phyloP scores from a whole-genome alignment of 2,113 vertebrate genomes.

The Butorides virescens region DNA sequence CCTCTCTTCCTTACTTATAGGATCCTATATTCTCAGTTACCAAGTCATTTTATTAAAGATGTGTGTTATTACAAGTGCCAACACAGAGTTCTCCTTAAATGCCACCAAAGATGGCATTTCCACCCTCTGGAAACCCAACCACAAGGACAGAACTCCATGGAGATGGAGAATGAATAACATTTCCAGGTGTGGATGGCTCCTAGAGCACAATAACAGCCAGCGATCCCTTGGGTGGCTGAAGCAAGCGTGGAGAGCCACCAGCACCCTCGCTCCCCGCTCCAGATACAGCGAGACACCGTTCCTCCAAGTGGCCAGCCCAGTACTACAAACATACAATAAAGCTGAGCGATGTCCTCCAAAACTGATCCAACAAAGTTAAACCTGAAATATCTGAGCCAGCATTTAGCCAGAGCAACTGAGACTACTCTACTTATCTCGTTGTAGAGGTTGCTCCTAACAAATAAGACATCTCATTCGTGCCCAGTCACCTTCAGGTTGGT shows the following conservation, averaged over 20 bases:
- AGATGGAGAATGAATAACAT: fast-evolving
- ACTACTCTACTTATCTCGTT: background rate
- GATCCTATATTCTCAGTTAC: fast-evolving
- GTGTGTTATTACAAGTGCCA: fast-evolving
- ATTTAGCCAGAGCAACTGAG: background rate
- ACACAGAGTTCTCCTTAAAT: background rate
- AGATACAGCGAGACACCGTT: fast-evolving
- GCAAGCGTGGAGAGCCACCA: background rate
- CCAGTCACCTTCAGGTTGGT: background rate
- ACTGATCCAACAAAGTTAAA: background rate
- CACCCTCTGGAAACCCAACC: background rate
- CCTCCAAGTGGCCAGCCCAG: background rate
- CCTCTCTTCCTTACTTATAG: background rate
- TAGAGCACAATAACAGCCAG: background rate
- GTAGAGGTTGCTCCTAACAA: background rate
- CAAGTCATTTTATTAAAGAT: background rate
- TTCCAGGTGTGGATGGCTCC: background rate
- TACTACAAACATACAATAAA: background rate
- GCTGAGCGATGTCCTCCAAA: background rate
- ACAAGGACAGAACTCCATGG: fast-evolving
- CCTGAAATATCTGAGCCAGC: background rate
- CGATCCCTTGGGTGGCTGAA: background rate
- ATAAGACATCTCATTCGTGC: fast-evolving
- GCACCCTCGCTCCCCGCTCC: fast-evolving
- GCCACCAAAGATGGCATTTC: background rate